phyloP scores from a whole-genome alignment of 2,797 vertebrate species.

The Hoplostethus mediterraneus region DNA sequence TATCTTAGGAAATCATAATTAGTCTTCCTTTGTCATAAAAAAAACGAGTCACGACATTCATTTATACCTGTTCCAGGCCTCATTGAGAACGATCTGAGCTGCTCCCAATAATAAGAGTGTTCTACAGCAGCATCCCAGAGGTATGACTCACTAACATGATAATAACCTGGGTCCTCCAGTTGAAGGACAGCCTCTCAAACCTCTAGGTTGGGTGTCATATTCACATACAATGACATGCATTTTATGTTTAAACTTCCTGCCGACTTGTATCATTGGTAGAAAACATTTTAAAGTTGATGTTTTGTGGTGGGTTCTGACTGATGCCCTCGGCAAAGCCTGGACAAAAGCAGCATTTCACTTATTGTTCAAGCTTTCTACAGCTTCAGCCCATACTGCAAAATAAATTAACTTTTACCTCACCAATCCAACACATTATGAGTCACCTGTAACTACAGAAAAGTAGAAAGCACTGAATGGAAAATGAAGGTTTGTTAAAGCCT shows the following conservation, averaged over 20 bases:
- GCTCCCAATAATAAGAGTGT: conserved; percentile 27
- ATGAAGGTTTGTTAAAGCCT: not conserved
- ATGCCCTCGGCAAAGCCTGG: not conserved
- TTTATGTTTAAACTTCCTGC: too few species aligned
- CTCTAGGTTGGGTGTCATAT: not conserved
- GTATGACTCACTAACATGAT: conserved; percentile 28
- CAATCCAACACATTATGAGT: not conserved
- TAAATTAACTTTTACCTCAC: not conserved
- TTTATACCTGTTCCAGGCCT: conserved; percentile 37
- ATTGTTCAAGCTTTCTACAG: not conserved
- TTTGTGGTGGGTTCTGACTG: not conserved
- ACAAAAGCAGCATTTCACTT: not conserved
- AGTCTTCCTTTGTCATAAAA: conserved; percentile 27
- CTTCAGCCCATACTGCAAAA: not conserved
- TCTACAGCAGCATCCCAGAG: conserved; percentile 21
- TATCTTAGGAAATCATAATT: conserved; percentile 35
- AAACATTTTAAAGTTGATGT: not conserved
- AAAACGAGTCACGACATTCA: conserved; percentile 45
- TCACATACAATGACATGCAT: not conserved
- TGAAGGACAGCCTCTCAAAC: too few species aligned
- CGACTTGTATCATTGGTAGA: not conserved
- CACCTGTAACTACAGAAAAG: not conserved
- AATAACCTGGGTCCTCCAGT: not conserved
- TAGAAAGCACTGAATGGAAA: not conserved
- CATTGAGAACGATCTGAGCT: conserved; percentile 31